These are phyloP conservation scores for Somateria mollissima DNA, from an alignment of 2,797 vertebrate genomes.

Conservation along the genomic window DNA sequence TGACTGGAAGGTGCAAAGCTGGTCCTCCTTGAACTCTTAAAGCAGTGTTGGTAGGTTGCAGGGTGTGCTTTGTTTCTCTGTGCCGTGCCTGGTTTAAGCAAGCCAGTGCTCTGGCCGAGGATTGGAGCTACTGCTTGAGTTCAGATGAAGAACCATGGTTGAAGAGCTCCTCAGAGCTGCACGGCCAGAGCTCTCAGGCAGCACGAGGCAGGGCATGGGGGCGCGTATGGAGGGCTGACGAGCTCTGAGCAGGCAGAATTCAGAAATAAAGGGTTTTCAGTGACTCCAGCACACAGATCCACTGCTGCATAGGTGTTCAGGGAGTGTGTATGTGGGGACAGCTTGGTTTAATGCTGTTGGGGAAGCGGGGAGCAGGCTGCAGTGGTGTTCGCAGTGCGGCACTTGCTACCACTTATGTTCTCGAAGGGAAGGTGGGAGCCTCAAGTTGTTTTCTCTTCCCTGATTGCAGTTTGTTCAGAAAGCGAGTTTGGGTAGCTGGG, in stretches of 20 bases:
- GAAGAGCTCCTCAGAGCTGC: background rate
- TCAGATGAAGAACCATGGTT: background rate
- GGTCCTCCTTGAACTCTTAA: background rate
- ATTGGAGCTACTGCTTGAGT: no score
- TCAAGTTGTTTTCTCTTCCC: background rate
- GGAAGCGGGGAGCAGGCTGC: background rate
- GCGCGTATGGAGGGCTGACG: background rate
- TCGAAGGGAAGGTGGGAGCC: background rate
- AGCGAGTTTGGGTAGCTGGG: background rate
- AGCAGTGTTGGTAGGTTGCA: background rate
- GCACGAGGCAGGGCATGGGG: background rate
- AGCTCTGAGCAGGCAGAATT: background rate
- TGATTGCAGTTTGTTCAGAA: background rate
- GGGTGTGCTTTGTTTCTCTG: accelerated
- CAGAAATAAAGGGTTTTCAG: background rate
- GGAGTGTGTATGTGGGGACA: background rate
- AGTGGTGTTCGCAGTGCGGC: no score
- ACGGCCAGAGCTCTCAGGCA: background rate
- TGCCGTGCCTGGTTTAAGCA: background rate
- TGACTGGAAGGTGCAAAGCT: background rate
- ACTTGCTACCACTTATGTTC: background rate
- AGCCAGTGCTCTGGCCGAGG: background rate
- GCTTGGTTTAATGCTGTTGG: background rate
- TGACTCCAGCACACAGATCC: accelerated
- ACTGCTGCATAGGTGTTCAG: background rate